Conservation (phyloP, 2,113 vertebrate species). For the Mixornis gularis region DNA sequence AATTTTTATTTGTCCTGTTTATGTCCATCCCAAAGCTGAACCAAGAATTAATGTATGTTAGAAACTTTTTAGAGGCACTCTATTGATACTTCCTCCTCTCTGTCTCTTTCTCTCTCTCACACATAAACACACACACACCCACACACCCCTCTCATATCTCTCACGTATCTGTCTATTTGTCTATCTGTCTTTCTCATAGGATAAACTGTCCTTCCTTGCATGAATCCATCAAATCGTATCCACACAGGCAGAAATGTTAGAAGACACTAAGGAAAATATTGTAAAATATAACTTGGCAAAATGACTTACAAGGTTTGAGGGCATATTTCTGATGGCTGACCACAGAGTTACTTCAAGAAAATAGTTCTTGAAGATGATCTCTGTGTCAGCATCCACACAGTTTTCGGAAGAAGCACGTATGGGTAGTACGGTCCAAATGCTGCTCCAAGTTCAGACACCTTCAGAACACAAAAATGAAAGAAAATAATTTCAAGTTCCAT, state of each 20-base stretch:
- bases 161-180: not conserved
- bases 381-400: not conserved
- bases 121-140: not conserved
- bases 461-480: not conserved
- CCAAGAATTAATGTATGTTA: not conserved
- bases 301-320: not conserved
- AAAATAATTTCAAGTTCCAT: not conserved
- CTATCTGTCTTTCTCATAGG: not conserved
- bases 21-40: not conserved
- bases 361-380: not conserved
- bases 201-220: not conserved
- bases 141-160: not conserved
- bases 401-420: accelerated
- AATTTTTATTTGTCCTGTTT: not conserved
- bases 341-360: not conserved
- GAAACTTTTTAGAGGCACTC: not conserved
- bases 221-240: not conserved
- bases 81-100: not conserved
- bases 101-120: not conserved
- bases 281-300: not conserved
- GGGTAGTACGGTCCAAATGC: not conserved
- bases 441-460: not conserved
- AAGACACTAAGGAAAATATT: not conserved
- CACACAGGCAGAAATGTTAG: not conserved
- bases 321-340: not conserved